Percentiles rank a stretch among this genome's conserved stretches.
Evolutionary conservation across 2,113 vertebrate species (phyloP).

Genomic region (Ictidomys tridecemlineatus): DNA sequence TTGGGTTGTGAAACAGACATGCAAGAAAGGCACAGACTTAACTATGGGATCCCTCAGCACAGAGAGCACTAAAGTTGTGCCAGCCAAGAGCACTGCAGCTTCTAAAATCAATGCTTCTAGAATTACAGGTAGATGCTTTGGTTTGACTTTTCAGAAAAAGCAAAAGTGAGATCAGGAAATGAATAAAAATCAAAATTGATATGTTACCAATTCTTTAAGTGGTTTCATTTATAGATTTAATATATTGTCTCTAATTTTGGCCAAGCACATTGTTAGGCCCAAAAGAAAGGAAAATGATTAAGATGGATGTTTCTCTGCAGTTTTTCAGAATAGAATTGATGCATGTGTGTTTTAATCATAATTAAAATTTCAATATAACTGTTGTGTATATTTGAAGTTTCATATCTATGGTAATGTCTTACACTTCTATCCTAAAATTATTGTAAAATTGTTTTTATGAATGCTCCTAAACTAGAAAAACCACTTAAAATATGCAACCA

Average conservation of each 20-base stretch:
- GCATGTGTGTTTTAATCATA: neutral
- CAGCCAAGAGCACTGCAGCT: neutral
- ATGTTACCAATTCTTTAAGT: neutral
- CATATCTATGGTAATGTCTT: neutral
- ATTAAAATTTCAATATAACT: neutral
- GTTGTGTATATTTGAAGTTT: neutral
- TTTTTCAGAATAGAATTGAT: neutral
- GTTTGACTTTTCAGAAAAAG: neutral
- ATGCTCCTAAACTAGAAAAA: neutral
- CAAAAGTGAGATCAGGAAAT: neutral
- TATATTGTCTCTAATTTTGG: neutral
- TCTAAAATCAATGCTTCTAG: neutral
- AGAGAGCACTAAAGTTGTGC: neutral
- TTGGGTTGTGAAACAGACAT: neutral
- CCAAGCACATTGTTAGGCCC: neutral
- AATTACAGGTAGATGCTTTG: neutral
- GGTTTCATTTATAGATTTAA: neutral
- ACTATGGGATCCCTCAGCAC: neutral
- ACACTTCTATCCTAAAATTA: neutral
- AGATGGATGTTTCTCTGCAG: rapidly evolving
- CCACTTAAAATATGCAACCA: neutral
- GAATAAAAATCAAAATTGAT: neutral
- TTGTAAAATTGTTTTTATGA: neutral
- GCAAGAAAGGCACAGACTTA: neutral
- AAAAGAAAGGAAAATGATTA: neutral